Evolutionary conservation across 2,888 invertebrate genomes (phyloP).

Genomic region (Pardosa pseudoannulata): DNA sequence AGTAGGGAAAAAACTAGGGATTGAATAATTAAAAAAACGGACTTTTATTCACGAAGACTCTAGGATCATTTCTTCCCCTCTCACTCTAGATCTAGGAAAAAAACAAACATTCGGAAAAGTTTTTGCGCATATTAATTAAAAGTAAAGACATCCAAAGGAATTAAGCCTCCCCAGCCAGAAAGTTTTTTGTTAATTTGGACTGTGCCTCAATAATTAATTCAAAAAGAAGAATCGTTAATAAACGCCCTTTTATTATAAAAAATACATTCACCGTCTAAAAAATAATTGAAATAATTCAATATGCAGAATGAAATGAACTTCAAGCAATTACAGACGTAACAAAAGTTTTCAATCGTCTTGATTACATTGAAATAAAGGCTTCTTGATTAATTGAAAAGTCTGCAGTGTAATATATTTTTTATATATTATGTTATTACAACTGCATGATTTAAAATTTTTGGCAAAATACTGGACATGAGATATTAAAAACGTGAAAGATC

Average conservation of each 20-base stretch:
- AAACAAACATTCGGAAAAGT: conserved; percentile 68
- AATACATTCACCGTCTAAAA: conserved; percentile 54
- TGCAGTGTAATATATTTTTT: background rate
- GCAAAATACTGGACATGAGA: background rate
- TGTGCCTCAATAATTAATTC: conserved; percentile 67
- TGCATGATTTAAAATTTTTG: background rate
- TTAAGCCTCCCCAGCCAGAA: conserved; percentile 40
- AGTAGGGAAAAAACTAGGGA: conserved; percentile 21
- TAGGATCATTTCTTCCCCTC: conserved; percentile 46
- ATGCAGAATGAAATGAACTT: conserved; percentile 55
- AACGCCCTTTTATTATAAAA: conserved; percentile 59
- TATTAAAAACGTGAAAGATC: background rate
- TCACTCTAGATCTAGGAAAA: conserved; percentile 45
- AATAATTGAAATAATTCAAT: conserved; percentile 63
- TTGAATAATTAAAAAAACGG: conserved; percentile 65
- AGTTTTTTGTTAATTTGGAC: conserved; percentile 40
- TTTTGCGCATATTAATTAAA: conserved; percentile 69
- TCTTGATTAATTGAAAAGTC: conserved; percentile 44
- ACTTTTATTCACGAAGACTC: conserved; percentile 21
- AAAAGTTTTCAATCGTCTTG: conserved; percentile 57
- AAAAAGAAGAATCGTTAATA: conserved; percentile 54
- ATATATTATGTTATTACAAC: background rate
- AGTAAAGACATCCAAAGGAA: conserved; percentile 70
- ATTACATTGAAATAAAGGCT: conserved; percentile 44
- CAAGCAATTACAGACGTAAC: conserved; percentile 59